These are phyloP conservation scores for Eurytoma adleriae DNA, from an alignment of 2,888 invertebrate species.

Conservation along the genomic window DNA sequence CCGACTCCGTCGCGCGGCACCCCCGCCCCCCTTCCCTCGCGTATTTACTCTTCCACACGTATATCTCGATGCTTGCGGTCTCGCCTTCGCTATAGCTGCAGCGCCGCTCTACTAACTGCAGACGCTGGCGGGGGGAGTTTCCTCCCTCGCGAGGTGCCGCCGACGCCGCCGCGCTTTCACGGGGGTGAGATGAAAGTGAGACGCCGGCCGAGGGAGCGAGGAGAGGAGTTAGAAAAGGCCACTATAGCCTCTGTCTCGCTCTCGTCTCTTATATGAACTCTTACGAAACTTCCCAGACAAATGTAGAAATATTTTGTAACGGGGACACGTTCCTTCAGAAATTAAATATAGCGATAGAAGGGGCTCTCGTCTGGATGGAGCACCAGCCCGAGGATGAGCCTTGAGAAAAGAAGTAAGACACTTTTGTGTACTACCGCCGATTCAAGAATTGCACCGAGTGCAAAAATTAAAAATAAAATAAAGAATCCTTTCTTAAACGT, in stretches of 20 bases:
- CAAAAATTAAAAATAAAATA: too few species aligned
- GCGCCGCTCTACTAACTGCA: constrained; percentile 39
- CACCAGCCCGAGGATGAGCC: constrained; percentile 4
- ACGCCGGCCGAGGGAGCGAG: constrained; percentile 55
- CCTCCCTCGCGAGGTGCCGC: constrained; percentile 38
- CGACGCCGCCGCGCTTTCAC: background rate
- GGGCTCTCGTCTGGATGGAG: background rate
- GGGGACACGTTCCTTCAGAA: constrained; percentile 71
- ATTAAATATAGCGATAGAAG: constrained; percentile 70
- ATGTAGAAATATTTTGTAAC: constrained; percentile 73
- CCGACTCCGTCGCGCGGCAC: background rate
- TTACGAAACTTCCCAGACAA: constrained; percentile 73
- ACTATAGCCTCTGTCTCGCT: constrained; percentile 50
- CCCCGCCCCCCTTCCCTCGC: background rate
- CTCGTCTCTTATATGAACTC: constrained; percentile 70
- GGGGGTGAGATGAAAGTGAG: constrained; percentile 57
- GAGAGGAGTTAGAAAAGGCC: constrained; percentile 50
- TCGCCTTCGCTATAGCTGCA: constrained; percentile 53
- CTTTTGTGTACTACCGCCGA: too few species aligned
- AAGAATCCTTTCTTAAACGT: too few species aligned
- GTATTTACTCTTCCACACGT: constrained; percentile 55
- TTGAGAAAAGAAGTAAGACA: constrained; percentile 5
- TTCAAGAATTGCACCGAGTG: too few species aligned
- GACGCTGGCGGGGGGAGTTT: constrained; percentile 41
- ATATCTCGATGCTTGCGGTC: constrained; percentile 60